Percentiles rank a stretch among this genome's conserved stretches.
Evolutionary conservation across 2,888 invertebrate species (phyloP).

Genomic region (Hedya salicella): DNA sequence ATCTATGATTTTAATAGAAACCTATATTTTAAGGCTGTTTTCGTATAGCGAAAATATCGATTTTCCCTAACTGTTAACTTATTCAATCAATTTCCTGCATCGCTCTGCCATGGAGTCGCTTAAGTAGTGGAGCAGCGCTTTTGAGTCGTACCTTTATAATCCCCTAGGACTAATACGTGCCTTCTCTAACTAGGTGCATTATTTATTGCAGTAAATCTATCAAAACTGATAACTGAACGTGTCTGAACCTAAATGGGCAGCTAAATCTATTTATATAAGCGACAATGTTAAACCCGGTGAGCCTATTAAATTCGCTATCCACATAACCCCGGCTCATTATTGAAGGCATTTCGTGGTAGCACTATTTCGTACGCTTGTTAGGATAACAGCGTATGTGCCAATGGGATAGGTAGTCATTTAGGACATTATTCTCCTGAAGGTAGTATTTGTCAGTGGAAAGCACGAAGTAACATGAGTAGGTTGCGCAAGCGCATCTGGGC

Average conservation of each 20-base stretch:
- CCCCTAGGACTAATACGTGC: conserved; percentile 37
- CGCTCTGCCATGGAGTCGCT: conserved; percentile 1
- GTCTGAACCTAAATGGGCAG: conserved; percentile 33
- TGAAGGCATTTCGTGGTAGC: conserved; percentile 53
- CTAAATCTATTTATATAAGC: conserved; percentile 35
- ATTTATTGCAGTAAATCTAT: conserved; percentile 42
- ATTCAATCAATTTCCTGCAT: conserved; percentile 18
- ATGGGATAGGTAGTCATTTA: conserved; percentile 8
- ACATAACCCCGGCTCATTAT: conserved; percentile 62
- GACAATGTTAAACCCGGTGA: conserved; percentile 51
- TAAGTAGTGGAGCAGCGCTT: conserved; percentile 12
- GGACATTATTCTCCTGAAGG: conserved; percentile 22
- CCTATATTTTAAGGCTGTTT: too few relatives aligned
- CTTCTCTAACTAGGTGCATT: conserved; percentile 42
- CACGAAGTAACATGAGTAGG: conserved; percentile 64
- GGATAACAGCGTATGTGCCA: conserved; percentile 9
- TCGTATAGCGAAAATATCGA: too few relatives aligned
- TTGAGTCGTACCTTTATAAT: conserved; percentile 32
- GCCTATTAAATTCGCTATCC: conserved; percentile 57
- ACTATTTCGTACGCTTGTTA: conserved; percentile 19
- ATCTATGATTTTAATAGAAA: too few relatives aligned
- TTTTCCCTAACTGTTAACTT: background rate
- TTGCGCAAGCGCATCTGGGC: conserved; percentile 67
- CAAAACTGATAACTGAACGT: conserved; percentile 41
- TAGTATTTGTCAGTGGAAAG: conserved; percentile 66